Base-by-base conservation (phyloP, 2,888 invertebrate genomes). In the Pogonocherus hispidulus region DNA sequence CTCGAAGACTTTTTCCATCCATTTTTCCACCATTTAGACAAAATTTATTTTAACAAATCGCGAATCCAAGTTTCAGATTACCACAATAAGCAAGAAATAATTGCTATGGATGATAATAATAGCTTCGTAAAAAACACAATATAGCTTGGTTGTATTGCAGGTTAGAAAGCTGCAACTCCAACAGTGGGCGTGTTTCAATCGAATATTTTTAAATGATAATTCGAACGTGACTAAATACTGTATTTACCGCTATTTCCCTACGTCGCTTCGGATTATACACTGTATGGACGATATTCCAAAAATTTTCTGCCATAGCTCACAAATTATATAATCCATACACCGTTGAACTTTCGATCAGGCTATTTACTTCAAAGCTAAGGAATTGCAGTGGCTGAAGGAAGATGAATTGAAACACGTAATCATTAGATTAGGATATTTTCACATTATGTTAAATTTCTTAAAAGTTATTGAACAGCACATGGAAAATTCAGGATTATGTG, bases 341-440 rank as follows among this genome's bases (percentile, higher is more conserved):
- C 18, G 66, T 67, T 46, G 44, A 14, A 66, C 37, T 49, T 73
- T 73, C 56, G 73, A 73, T 57, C 73, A 71, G 56, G 69, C 71
- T 3, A 60, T 73, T n/a, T 75, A 71, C 57, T 71, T 23, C 37
- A 75, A 75, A 63, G 70, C 69, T 18, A 66, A 72, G 54, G 68
- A 71, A 62, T 22, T 71, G n/a, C 72, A 75, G 27, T 71, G 71
- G 71, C 18, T 52, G 8, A 63, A 65, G 20, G 47, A 32, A 2
- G 57, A 66, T 16, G 59, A 32, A 23, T 23, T 4, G 46, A 23
- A 56, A 41, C 9, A 66, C 14, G 57, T 49, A 22, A 55, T 73
- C 41, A 57, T 74, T 9, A 41, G 70, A 16, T 20, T 75, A 41
- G 70, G 73, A 16, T 71, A 69, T 16, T 68, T 75, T 54, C 70